phyloP scores from a whole-genome alignment of 2,113 vertebrate genomes.

The Alethe castanea region DNA sequence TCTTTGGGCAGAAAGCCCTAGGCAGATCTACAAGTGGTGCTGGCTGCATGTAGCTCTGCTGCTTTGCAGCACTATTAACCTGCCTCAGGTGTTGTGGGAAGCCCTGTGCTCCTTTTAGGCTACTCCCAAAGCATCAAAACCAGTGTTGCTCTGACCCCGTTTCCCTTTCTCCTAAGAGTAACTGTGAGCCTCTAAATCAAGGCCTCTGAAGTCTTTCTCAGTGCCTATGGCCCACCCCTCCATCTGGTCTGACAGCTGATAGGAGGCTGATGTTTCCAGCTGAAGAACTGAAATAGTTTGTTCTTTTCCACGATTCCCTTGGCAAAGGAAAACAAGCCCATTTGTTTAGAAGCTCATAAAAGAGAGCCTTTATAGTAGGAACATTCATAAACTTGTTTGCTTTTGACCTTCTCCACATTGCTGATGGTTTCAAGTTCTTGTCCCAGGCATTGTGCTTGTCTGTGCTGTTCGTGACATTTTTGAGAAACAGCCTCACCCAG shows the following conservation, averaged over 20 bases:
- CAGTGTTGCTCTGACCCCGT: not conserved
- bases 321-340: conserved; percentile 18
- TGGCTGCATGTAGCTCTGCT: not conserved
- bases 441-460: not conserved
- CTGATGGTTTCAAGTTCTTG: conserved; percentile 1
- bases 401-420: conserved; percentile 46
- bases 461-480: conserved; percentile 11
- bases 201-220: not conserved
- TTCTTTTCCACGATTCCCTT: conserved; percentile 38
- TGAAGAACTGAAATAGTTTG: conserved; percentile 25
- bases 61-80: not conserved
- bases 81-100: not conserved
- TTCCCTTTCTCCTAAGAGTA: not conserved
- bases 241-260: conserved; percentile 32
- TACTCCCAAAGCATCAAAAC: not conserved
- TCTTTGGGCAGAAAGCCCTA: not conserved
- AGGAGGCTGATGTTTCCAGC: conserved; percentile 35
- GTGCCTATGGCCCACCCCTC: not conserved
- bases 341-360: conserved; percentile 55
- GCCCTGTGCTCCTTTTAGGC: not conserved
- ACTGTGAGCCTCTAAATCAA: not conserved
- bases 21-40: not conserved
- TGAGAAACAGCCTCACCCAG: not conserved
- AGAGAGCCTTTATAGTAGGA: conserved; percentile 40
- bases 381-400: conserved; percentile 63